These are phyloP conservation scores for Cebus imitator DNA, from an alignment of 2,113 vertebrate species.

Conservation along the genomic window DNA sequence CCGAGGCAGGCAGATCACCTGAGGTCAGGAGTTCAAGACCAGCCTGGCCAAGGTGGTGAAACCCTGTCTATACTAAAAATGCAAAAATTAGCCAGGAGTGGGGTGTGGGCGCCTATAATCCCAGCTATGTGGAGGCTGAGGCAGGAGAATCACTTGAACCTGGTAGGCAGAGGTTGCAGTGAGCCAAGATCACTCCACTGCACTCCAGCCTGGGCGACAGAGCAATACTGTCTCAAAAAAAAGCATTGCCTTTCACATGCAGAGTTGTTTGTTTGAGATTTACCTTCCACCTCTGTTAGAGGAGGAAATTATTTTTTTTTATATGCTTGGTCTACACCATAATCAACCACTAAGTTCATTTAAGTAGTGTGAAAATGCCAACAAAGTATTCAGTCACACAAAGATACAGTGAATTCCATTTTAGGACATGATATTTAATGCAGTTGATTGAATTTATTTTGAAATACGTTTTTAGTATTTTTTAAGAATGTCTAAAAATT, in stretches of 20 bases:
- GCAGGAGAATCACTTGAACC: too few species aligned
- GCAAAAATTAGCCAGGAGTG: too few species aligned
- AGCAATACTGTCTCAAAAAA: too few species aligned
- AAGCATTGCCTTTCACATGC: background rate
- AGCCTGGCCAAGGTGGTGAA: too few species aligned
- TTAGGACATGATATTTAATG: background rate
- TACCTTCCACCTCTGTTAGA: background rate
- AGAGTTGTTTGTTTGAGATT: background rate
- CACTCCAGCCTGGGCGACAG: too few species aligned
- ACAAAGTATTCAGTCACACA: background rate
- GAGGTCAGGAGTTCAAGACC: too few species aligned
- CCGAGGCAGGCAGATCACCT: too few species aligned
- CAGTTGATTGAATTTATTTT: conserved; percentile 7
- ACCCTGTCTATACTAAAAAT: too few species aligned
- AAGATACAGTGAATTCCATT: background rate
- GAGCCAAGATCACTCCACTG: too few species aligned
- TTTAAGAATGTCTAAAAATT: background rate
- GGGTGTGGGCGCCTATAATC: too few species aligned
- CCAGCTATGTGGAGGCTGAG: too few species aligned
- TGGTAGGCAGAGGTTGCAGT: too few species aligned
- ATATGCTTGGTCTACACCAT: background rate
- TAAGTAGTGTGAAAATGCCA: background rate
- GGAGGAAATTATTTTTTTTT: conserved; percentile 1
- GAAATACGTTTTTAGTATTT: background rate
- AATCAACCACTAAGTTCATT: background rate